A percentile compares a stretch with the other conserved stretches of the same genome.
Conservation (phyloP, 2,113 vertebrate genomes). For the Rhea americana region DNA sequence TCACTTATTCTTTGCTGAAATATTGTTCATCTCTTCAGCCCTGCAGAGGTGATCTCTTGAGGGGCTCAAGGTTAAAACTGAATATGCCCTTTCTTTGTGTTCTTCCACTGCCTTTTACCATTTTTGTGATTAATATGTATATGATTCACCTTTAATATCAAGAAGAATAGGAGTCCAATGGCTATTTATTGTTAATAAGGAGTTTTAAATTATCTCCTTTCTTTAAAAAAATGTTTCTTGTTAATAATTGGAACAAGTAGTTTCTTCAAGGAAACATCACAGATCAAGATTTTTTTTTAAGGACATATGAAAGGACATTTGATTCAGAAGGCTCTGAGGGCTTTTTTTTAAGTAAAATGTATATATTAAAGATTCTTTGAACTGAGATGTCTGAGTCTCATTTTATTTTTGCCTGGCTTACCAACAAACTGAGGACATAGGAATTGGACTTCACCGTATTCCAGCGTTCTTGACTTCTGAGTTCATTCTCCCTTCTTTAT, state of each 20-base stretch:
- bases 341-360: not conserved
- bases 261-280: not conserved
- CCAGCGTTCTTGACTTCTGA: not conserved
- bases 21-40: not conserved
- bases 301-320: not conserved
- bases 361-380: not conserved
- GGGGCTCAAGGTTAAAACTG: not conserved
- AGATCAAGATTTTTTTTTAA: not conserved
- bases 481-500: not conserved
- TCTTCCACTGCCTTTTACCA: not conserved
- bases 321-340: not conserved
- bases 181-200: no score
- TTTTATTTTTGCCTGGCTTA: not conserved
- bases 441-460: not conserved
- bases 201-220: not conserved
- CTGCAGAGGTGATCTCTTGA: not conserved
- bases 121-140: not conserved
- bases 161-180: not conserved
- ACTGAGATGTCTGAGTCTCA: not conserved
- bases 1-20: not conserved
- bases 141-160: not conserved
- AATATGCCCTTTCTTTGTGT: not conserved
- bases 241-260: not conserved
- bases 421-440: not conserved
- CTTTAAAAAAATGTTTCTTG: not conserved